Evolutionary conservation across 2,113 vertebrate genomes (phyloP).

Genomic region (Pterocles gutturalis): DNA sequence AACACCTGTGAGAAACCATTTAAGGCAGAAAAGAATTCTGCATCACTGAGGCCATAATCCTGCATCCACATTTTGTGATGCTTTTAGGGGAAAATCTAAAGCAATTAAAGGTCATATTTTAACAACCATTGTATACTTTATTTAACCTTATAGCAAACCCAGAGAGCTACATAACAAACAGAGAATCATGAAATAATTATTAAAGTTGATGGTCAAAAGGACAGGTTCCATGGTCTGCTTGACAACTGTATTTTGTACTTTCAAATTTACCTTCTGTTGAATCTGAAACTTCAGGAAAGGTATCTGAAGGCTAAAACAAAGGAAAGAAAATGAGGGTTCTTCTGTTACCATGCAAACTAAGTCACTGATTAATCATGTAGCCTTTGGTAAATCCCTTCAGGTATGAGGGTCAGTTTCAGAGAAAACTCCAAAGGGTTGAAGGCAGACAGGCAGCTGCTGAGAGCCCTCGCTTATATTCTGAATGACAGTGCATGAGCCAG

Average conservation of each 20-base stretch:
- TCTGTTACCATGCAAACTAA: not conserved
- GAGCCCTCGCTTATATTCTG: not conserved
- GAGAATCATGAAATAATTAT: not conserved
- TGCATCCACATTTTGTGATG: not conserved
- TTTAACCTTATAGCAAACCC: not conserved
- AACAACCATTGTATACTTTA: not conserved
- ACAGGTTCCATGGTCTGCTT: not conserved
- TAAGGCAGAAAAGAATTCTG: not conserved
- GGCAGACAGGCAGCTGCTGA: not conserved
- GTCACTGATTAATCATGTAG: not conserved
- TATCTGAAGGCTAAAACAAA: not conserved
- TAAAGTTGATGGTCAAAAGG: not conserved
- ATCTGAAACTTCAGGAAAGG: not conserved
- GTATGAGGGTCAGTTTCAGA: not conserved
- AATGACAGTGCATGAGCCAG: not conserved
- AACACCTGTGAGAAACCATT: conserved; percentile 23
- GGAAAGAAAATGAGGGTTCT: not conserved
- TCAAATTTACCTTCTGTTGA: not conserved
- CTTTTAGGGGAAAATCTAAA: not conserved
- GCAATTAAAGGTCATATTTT: not conserved
- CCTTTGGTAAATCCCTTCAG: not conserved
- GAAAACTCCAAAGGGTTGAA: not conserved
- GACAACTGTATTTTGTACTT: not conserved
- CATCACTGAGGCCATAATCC: not conserved
- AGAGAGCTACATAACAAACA: not conserved